A percentile compares a stretch with the other conserved stretches of the same genome.
phyloP scores from a whole-genome alignment of 2,888 invertebrate species.

The Scaptomyza polygonia region DNA sequence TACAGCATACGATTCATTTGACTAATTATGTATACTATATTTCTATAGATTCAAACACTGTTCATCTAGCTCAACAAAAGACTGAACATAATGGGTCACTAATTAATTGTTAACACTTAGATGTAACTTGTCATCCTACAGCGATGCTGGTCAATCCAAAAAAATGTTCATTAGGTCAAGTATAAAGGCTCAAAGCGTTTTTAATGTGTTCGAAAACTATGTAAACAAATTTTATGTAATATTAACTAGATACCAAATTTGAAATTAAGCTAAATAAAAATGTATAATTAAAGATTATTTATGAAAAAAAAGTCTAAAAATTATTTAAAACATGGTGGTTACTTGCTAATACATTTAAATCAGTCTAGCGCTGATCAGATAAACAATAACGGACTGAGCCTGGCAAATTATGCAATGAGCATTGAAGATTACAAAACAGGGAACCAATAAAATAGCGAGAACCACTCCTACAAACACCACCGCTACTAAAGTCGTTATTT shows the following conservation, averaged over 20 bases:
- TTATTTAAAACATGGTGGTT: not conserved
- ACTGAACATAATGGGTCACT: slow-evolving; percentile 53
- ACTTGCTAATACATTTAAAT: not conserved
- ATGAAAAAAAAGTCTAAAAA: not conserved
- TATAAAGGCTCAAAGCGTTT: slow-evolving; percentile 47
- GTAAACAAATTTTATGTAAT: slow-evolving; percentile 68
- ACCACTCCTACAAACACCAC: too few relatives aligned
- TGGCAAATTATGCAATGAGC: too few relatives aligned
- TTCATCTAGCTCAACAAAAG: slow-evolving; percentile 48
- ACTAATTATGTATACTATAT: not conserved
- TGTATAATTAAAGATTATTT: slow-evolving; percentile 7
- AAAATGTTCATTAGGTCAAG: slow-evolving; percentile 32
- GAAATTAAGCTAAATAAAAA: slow-evolving; percentile 46
- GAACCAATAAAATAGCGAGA: too few relatives aligned
- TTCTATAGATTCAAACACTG: slow-evolving; percentile 41
- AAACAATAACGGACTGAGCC: not conserved
- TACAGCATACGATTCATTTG: not conserved
- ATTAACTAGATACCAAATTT: slow-evolving; percentile 45
- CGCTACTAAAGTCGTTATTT: too few relatives aligned
- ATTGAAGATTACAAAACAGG: too few relatives aligned
- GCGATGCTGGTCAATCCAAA: slow-evolving; percentile 42
- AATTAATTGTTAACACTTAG: slow-evolving; percentile 30
- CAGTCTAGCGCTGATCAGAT: not conserved
- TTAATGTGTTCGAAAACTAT: slow-evolving; percentile 59
- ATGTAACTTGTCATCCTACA: slow-evolving; percentile 35